Conservation (phyloP, 2,797 vertebrate genomes). For the Phrynocephalus forsythii region DNA sequence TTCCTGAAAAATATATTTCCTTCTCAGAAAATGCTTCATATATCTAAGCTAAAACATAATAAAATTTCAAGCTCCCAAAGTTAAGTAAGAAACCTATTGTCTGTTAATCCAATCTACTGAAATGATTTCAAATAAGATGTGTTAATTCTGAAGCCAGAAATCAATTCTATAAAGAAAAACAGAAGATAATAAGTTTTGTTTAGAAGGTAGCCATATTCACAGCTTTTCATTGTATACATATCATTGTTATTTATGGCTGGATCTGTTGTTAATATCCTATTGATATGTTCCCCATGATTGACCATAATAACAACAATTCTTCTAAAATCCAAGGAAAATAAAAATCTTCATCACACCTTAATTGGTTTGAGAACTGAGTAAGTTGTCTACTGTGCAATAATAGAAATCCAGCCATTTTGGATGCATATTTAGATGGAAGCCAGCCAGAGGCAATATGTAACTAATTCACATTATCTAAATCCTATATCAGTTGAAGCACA, state of each 20-base stretch:
- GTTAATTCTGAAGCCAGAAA: slow-evolving; percentile 46
- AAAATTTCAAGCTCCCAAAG: background rate
- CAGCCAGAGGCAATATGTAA: background rate
- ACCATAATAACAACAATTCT: slow-evolving; percentile 1
- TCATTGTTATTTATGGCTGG: too few relatives aligned
- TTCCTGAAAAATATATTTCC: slow-evolving; percentile 27
- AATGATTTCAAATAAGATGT: slow-evolving; percentile 1
- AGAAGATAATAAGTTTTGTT: slow-evolving; percentile 26
- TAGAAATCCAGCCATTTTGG: slow-evolving; percentile 15
- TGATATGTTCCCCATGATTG: slow-evolving; percentile 52
- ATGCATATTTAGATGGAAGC: background rate
- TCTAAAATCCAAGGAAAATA: slow-evolving; percentile 2
- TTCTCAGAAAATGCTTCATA: slow-evolving; percentile 1
- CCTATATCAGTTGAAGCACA: background rate
- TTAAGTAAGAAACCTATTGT: background rate
- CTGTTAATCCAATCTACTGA: background rate
- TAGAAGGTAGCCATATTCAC: background rate
- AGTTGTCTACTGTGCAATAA: background rate
- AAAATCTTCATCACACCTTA: background rate
- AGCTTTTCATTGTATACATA: background rate
- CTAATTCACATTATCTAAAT: background rate
- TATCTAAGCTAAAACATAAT: slow-evolving; percentile 1
- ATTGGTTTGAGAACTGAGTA: background rate
- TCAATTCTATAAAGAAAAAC: slow-evolving; percentile 47
- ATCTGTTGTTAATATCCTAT: slow-evolving; percentile 12